Evolutionary conservation across 2,113 vertebrate genomes (phyloP), one percentile per base, ranked within the genome.

Genomic region (Pongo pygmaeus): DNA sequence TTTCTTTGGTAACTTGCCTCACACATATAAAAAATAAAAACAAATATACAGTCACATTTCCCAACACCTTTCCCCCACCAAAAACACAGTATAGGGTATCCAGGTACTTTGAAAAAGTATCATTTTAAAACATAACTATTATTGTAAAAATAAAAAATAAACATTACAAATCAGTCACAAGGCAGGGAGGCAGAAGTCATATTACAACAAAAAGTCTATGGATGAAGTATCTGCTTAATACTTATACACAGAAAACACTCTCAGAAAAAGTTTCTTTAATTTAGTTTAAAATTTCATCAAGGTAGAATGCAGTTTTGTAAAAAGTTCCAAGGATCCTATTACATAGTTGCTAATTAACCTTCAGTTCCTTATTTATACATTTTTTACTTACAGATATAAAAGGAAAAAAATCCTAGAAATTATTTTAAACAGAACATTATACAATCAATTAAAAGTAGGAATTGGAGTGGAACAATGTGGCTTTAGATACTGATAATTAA

Each of bases 361-460:
- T 96, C 80, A 97, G 91, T 97, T 84, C 6, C 84, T 90, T 95
- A 97, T 87, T 87, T 90, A 93, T 75, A 77, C 64, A 72, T 83
- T 96, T 98, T 84, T 97, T 95, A 92, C n/a, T 94, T 93, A 96
- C 61, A 98, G 9, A 84, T 96, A 97, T 57, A 52, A 69, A 86
- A 50, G 48, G 25, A 64, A 96, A 91, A 93, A 96, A 64, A 57
- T 89, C 25, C 20, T 72, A 88, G 72, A 88, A 95, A 81, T 84
- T 50, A 96, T 78, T 96, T 94, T 94, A 91, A 93, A 79, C 23
- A 94, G 67, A 97, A 91, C 4, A 92, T 85, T 75, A 95, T 52
- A 91, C 38, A 97, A 74, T 69, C 96, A 89, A 95, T 93, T 30
- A 50, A 43, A 98, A 95, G 80, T 20, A 96, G 85, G 18, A 96